Conservation (phyloP, 1,140 invertebrate genomes). For the Lordiphosa collinella region DNA sequence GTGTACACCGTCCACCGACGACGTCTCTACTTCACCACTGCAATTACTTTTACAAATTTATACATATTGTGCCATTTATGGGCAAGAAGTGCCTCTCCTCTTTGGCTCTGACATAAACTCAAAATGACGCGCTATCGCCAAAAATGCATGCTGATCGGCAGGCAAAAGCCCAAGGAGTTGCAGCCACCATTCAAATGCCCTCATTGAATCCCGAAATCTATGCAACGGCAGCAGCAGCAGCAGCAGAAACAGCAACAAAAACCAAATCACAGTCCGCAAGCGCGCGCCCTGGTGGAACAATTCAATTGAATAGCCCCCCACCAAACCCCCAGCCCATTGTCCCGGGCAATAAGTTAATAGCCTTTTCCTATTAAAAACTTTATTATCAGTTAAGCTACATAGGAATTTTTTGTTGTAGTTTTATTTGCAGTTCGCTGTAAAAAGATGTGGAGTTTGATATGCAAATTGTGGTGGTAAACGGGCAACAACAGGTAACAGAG, state of each 20-base stretch:
- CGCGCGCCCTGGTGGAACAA: constrained; percentile 48
- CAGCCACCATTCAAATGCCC: constrained; percentile 54
- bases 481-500: neutral
- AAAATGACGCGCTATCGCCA: constrained; percentile 73
- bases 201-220: constrained; percentile 72
- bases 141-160: constrained; percentile 71
- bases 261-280: constrained; percentile 28
- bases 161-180: constrained; percentile 6
- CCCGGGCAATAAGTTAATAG: constrained; percentile 69
- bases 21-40: constrained; percentile 34
- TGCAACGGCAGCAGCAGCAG: constrained; percentile 27
- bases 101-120: constrained; percentile 57
- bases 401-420: constrained; percentile 10
- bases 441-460: constrained; percentile 55
- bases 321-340: constrained; percentile 31
- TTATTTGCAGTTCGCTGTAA: constrained; percentile 34
- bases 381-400: constrained; percentile 54
- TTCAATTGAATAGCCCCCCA: constrained; percentile 61
- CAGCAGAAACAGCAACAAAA: too few relatives aligned
- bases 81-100: constrained; percentile 53
- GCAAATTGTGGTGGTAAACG: constrained; percentile 38
- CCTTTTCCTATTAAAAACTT: constrained; percentile 75
- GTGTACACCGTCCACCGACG: neutral
- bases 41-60: constrained; percentile 80
- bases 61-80: constrained; percentile 78